Base-by-base conservation (phyloP, 2,888 invertebrate genomes). In the Deilephila porcellus region DNA sequence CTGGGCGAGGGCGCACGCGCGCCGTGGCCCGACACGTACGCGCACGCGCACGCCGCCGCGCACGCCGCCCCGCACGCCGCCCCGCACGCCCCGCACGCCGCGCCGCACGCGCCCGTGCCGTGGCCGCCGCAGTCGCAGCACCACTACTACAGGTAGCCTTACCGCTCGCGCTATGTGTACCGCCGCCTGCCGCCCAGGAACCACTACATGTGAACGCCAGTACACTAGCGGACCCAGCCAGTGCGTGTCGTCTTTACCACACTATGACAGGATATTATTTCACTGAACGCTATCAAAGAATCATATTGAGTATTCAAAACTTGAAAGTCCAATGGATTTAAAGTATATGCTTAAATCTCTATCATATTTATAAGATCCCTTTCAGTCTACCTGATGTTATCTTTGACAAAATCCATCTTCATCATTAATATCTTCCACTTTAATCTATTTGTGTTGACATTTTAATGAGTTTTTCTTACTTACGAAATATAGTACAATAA, bases 81-180 rank as follows among this genome's bases (percentile, higher is more conserved):
- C 29, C 14, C 8, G 17, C 53, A 19, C 53, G 19, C 53, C n/a
- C n/a, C n/a, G 14, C 71, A 3, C 60, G 14, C 4, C 17, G 34
- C 62, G 14, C 14, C 8, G 37, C 32, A 1, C 5, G 53, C 53
- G 78, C 83, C 81, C 75, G 80, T 2, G 76, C 84, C 67, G 78
- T 79, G 59, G 74, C 80, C 77, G 64, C 83, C 74, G 70, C 95
- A 95, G 78, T 92, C 90, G 79, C 95, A 94, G 75, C 96, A 96
- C 82, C 96, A 96, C 84, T 96, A 96, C 92, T 96, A 96, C 88
- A 95, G 96, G 79, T 86, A 85, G 82, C 86, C 77, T 64, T 34
- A 32, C 60, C 70, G 45, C 6, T 34, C 25, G 20, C 71, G 53
- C 52, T 64, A 72, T 56, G 56, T 20, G 73, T 52, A n/a, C 37